Conservation (phyloP, 2,797 vertebrate species). For the Lagocephalus sceleratus region DNA sequence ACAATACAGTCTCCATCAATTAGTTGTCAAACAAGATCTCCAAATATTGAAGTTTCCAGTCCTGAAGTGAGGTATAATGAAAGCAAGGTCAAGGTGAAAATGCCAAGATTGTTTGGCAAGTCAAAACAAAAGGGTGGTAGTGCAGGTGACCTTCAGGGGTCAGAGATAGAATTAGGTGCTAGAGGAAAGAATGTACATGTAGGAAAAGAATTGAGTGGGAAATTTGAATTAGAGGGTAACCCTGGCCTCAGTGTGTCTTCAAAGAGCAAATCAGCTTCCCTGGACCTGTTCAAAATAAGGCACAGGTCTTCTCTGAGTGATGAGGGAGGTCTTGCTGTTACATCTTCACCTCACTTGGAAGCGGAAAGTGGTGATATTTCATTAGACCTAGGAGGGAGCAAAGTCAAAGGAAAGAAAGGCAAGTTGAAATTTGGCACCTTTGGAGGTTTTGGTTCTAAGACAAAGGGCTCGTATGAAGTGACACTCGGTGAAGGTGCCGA, state of each 20-base stretch:
- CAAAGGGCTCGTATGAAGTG: constrained; percentile 93
- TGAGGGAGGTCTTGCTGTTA: constrained; percentile 76
- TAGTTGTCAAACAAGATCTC: constrained; percentile 48
- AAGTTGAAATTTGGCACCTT: constrained; percentile 94
- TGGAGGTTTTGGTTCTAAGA: constrained; percentile 89
- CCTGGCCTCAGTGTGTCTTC: constrained; percentile 69
- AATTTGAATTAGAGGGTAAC: constrained; percentile 57
- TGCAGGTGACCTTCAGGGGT: constrained; percentile 67
- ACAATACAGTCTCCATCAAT: constrained; percentile 51
- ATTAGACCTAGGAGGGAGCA: constrained; percentile 72
- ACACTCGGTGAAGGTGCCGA: constrained; percentile 84
- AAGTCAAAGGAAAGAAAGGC: constrained; percentile 80
- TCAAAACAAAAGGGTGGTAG: constrained; percentile 82
- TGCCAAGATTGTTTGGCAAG: constrained; percentile 90
- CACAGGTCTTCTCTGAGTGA: constrained; percentile 85
- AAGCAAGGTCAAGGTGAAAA: constrained; percentile 85
- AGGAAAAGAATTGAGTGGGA: constrained; percentile 64
- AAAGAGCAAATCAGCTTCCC: constrained; percentile 82
- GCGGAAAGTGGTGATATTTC: constrained; percentile 75
- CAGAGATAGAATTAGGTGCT: constrained; percentile 64
- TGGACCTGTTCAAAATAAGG: constrained; percentile 85
- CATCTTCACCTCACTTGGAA: constrained; percentile 77
- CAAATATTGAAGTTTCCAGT: constrained; percentile 72
- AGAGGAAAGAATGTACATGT: constrained; percentile 78
- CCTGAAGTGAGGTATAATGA: constrained; percentile 75